Percentiles rank a stretch among this genome's conserved stretches.
Conservation (phyloP, 2,113 vertebrate genomes). For the Pitta sordida region DNA sequence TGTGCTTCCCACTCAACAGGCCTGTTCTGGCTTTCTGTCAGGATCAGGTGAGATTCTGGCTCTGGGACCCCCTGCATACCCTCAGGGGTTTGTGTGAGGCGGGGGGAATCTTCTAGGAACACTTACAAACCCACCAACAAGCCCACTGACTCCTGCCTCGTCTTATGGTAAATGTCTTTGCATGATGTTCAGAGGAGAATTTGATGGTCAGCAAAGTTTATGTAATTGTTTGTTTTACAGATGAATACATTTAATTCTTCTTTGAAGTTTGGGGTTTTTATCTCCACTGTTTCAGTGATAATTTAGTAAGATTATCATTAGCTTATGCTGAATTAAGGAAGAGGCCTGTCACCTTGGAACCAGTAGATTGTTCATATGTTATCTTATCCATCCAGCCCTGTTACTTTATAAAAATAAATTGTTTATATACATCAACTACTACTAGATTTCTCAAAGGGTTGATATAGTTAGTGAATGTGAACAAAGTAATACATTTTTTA, state of each 20-base stretch:
- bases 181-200: neutral
- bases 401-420: no score
- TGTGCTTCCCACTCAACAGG: conserved; percentile 95
- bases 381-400: neutral
- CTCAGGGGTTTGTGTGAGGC: no score
- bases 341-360: neutral
- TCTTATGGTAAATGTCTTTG: neutral
- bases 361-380: neutral
- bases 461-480: neutral
- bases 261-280: fast-evolving
- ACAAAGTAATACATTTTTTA: neutral
- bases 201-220: neutral
- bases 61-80: neutral
- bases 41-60: conserved; percentile 76
- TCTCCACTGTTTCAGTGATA: neutral
- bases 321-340: neutral
- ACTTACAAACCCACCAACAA: neutral
- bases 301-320: neutral
- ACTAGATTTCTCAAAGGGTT: no score
- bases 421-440: no score
- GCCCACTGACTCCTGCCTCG: neutral
- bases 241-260: neutral
- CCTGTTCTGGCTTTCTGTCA: conserved; percentile 90
- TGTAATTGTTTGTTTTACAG: neutral
- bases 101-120: neutral